phyloP scores from a whole-genome alignment of 2,888 invertebrate species.

The Amorpha juglandis region DNA sequence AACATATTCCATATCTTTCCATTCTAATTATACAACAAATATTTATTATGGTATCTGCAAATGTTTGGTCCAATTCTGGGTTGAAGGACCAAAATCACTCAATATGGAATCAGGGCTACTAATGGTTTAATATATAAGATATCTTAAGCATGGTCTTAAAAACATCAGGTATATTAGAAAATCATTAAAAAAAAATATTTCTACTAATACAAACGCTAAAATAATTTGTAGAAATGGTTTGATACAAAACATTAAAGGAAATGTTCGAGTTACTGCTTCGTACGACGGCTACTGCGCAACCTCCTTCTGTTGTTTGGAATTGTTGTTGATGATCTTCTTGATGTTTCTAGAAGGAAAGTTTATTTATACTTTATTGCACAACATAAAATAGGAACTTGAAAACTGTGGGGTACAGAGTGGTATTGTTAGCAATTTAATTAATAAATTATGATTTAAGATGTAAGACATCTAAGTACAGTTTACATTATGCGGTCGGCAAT shows the following conservation, averaged over 20 bases:
- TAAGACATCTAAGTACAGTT: too few relatives aligned
- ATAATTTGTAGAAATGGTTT: slow-evolving; percentile 21
- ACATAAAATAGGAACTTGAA: not conserved
- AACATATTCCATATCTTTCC: too few relatives aligned
- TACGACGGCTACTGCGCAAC: slow-evolving; percentile 67
- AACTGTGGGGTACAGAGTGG: too few relatives aligned
- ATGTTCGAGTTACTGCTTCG: slow-evolving; percentile 43
- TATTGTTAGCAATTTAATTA: too few relatives aligned
- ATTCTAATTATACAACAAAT: too few relatives aligned
- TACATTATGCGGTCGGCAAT: too few relatives aligned
- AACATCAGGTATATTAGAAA: not conserved
- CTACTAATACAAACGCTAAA: slow-evolving; percentile 10
- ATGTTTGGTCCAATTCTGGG: not conserved
- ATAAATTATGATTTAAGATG: too few relatives aligned
- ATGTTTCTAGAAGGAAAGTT: slow-evolving; percentile 55
- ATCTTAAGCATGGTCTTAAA: not conserved
- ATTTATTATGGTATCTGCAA: too few relatives aligned
- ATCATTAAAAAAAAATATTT: not conserved
- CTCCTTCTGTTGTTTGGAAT: slow-evolving; percentile 58
- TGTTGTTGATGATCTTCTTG: slow-evolving; percentile 43
- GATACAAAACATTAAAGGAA: slow-evolving; percentile 14
- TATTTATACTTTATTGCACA: not conserved
- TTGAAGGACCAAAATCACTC: not conserved
- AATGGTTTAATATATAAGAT: not conserved
- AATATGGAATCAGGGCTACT: not conserved